Base-by-base conservation (phyloP, 2,113 vertebrate genomes). In the Pionites leucogaster region DNA sequence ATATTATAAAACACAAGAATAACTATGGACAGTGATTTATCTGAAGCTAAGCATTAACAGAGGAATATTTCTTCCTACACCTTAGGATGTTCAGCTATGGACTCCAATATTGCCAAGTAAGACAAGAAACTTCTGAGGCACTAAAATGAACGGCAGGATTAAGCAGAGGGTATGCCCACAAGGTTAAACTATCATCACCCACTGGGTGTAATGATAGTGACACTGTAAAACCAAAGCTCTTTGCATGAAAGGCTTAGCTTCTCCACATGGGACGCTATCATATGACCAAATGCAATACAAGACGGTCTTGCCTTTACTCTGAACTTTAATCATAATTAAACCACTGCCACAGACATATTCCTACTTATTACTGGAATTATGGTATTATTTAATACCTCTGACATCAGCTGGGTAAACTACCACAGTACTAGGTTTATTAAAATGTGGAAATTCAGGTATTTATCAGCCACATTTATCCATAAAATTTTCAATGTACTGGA, bases 281-380 rank as follows among this genome's bases (percentile, higher is more conserved):
- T 59, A 83, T 46, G 55, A 87, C 27, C 39, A 82, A 91, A 11
- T 84, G 60, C 82, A 96, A 96, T 90, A 76, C 53, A 44, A 95
- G 59, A 46, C 49, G 47, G 22, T 70, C 49, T 74, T 92, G 71
- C 50, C 85, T 76, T 60, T 90, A 70, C n/a, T 62, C 67, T 80
- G 67, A 95, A 96, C 81, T 91, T 94, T 89, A 95, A 92, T 94
- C 79, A 75, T 70, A 97, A 96, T 95, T 95, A 96, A 95, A 91
- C 88, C 24, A 74, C 57, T 57, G 39, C 18, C 53, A 90, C 63
- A 50, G 67, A 93, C 59, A 93, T 90, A 89, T 81, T 96, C 68
- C 67, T 90, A 64, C 44, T 88, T 92, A 93, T 88, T 95, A 85
- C 25, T 82, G 74, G 44, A 97, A 94, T 94, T 96, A 86, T 24